A percentile compares a stretch with the other conserved stretches of the same genome.
These are phyloP conservation scores for Prunella fulvescens DNA, from an alignment of 2,113 vertebrate genomes.

Conservation along the genomic window DNA sequence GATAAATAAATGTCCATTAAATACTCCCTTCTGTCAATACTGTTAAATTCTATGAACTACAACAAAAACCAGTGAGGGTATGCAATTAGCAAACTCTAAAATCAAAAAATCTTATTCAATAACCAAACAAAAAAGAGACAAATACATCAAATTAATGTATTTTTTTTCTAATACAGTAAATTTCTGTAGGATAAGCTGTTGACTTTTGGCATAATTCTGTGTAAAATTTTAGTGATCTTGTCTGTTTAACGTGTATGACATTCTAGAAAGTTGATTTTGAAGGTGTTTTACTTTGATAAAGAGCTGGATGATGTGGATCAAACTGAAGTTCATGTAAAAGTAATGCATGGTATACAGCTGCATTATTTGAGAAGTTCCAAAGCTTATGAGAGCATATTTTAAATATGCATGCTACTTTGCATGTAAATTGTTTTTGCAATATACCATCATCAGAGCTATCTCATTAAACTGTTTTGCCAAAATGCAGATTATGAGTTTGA, in stretches of 20 bases:
- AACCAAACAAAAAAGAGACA: background rate
- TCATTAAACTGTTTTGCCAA: background rate
- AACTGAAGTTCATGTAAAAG: background rate
- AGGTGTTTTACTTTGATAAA: background rate
- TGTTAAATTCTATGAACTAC: background rate
- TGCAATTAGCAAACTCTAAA: background rate
- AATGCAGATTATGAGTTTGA: background rate
- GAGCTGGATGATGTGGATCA: background rate
- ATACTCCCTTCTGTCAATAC: background rate
- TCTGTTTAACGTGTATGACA: rapidly evolving
- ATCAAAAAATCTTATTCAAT: background rate
- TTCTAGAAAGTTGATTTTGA: background rate
- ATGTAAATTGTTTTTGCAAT: background rate
- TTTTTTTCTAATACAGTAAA: background rate
- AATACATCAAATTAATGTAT: background rate
- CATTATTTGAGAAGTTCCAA: background rate
- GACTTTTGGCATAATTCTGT: background rate
- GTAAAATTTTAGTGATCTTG: background rate
- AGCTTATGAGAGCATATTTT: background rate
- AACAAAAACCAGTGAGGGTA: background rate
- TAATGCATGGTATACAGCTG: background rate
- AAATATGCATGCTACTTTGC: background rate
- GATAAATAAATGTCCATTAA: background rate
- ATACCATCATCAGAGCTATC: background rate
- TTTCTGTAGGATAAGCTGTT: background rate